Percentiles rank a stretch among this genome's conserved stretches.
These are phyloP conservation scores for Saiga tatarica DNA, from an alignment of 2,113 vertebrate species.

Conservation along the genomic window DNA sequence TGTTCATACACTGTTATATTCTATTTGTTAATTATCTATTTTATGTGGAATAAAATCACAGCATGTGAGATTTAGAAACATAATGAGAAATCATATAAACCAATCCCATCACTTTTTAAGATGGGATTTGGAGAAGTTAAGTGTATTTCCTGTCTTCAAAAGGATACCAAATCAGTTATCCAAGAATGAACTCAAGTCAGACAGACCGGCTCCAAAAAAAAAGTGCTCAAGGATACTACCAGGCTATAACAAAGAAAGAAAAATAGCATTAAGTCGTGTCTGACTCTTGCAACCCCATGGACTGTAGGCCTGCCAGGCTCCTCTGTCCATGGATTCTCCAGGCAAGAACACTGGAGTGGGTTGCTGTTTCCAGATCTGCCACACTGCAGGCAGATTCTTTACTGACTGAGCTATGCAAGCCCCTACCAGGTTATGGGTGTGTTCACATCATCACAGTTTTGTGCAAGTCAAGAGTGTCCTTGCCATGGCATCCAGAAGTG, in stretches of 20 bases:
- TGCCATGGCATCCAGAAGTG: background rate
- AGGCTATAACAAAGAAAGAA: background rate
- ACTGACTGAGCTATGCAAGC: background rate
- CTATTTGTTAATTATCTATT: background rate
- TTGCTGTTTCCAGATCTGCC: background rate
- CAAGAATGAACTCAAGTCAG: background rate
- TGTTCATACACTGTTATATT: background rate
- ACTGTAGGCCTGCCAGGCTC: background rate
- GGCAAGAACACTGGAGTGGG: background rate
- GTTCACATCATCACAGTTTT: background rate
- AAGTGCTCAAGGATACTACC: background rate
- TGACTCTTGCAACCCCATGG: background rate
- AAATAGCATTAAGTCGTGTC: background rate
- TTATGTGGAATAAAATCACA: background rate
- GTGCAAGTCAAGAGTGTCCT: background rate
- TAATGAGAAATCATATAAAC: background rate
- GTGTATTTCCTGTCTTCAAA: background rate
- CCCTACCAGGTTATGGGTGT: background rate
- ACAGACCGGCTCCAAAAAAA: background rate
- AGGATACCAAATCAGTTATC: background rate
- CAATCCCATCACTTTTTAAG: background rate
- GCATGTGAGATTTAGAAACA: background rate
- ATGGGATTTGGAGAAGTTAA: background rate
- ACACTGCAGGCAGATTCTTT: background rate
- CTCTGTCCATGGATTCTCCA: background rate